Conservation (phyloP, 2,113 vertebrate genomes). For the Bambusicola thoracicus region DNA sequence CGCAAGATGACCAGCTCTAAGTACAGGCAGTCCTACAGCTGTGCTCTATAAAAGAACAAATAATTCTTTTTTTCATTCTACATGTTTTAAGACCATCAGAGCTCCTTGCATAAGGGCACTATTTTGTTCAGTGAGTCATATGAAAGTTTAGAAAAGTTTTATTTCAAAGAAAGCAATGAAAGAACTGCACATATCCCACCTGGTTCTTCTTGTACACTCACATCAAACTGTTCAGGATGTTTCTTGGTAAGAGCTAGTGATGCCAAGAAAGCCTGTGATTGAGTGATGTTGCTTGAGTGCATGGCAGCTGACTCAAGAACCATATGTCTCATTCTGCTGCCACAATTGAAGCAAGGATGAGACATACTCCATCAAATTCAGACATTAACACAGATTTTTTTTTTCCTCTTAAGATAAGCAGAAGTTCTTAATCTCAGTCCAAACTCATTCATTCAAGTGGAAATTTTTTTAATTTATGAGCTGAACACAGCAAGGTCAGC, state of each 20-base stretch:
- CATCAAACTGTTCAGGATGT: not conserved
- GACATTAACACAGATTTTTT: not conserved
- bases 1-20: not conserved
- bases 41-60: not conserved
- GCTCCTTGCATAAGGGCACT: not conserved
- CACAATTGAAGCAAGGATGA: not conserved
- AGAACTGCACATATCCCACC: not conserved
- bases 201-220: not conserved
- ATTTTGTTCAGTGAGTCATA: not conserved
- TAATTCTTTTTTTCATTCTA: not conserved
- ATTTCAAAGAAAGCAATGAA: not conserved
- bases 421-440: not conserved
- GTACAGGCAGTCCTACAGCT: not conserved
- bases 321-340: not conserved
- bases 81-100: not conserved
- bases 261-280: not conserved
- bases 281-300: not conserved
- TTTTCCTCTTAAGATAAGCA: not conserved
- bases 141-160: not conserved
- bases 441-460: not conserved
- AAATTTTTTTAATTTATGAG: not conserved
- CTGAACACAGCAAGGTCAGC: not conserved
- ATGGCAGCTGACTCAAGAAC: not conserved
- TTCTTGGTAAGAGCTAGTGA: not conserved
- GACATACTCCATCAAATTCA: not conserved